Conservation (phyloP, 2,113 vertebrate genomes). For the Python bivittatus region DNA sequence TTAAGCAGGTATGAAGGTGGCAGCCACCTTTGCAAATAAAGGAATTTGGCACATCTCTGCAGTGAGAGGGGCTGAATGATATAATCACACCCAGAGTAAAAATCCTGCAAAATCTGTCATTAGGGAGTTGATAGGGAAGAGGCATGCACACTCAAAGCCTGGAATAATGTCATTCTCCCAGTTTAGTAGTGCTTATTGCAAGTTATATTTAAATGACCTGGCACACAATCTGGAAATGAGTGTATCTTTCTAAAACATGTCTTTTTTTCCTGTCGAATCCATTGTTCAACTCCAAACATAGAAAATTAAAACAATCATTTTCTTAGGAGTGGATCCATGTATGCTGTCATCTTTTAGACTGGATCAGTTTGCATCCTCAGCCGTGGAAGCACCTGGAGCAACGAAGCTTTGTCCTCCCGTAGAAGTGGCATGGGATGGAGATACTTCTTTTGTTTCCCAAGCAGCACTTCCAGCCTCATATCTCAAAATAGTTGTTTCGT, state of each 20-base stretch:
- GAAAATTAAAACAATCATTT: neutral
- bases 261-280: accelerated
- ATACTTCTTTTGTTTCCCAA: neutral
- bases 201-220: too few relatives aligned
- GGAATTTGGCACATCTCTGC: neutral
- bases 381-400: neutral
- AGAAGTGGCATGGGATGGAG: neutral
- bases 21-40: neutral
- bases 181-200: neutral
- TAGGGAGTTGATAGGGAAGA: neutral
- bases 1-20: neutral
- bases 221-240: neutral
- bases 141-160: neutral
- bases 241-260: neutral
- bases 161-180: neutral
- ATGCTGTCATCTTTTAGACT: neutral
- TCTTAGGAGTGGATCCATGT: accelerated
- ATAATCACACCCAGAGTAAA: neutral
- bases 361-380: too few relatives aligned
- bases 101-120: neutral
- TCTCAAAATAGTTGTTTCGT: neutral
- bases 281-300: accelerated
- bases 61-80: neutral
- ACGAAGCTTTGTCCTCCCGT: neutral
- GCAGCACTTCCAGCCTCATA: neutral